Evolutionary conservation across 2,888 invertebrate species (phyloP).

Genomic region (Drosophila aldrichi): DNA sequence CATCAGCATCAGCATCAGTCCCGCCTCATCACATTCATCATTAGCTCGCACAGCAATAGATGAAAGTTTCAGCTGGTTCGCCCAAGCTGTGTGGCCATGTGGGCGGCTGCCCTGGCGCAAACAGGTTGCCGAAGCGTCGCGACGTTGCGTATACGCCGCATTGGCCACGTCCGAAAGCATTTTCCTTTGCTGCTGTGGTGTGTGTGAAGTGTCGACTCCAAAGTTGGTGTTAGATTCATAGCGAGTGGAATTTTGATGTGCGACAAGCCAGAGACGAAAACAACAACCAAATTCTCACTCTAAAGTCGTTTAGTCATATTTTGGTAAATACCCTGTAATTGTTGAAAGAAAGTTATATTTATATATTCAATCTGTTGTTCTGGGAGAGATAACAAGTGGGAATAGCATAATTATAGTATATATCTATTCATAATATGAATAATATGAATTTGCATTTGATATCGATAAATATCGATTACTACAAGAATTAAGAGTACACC

Average conservation of each 20-base stretch:
- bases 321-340: background rate
- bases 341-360: background rate
- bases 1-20: conserved; percentile 17
- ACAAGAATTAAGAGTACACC: background rate
- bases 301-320: background rate
- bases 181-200: conserved; percentile 4
- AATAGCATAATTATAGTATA: background rate
- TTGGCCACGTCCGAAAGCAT: conserved; percentile 15
- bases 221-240: conserved; percentile 49
- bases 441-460: background rate
- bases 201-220: conserved; percentile 46
- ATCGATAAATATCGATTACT: background rate
- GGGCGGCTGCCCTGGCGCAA: conserved; percentile 31
- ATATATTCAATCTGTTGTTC: background rate
- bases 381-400: background rate
- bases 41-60: conserved; percentile 8
- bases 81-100: conserved; percentile 26
- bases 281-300: conserved; percentile 20
- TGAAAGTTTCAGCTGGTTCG: conserved; percentile 26
- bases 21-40: conserved; percentile 33
- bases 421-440: background rate
- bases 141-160: conserved; percentile 54
- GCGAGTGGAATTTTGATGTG: conserved; percentile 59
- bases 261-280: conserved; percentile 30
- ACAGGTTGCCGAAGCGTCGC: conserved; percentile 59